A percentile compares a stretch with the other conserved stretches of the same genome.
Conservation (phyloP, 2,797 vertebrate species). For the Microctenopoma stevenorrisi region DNA sequence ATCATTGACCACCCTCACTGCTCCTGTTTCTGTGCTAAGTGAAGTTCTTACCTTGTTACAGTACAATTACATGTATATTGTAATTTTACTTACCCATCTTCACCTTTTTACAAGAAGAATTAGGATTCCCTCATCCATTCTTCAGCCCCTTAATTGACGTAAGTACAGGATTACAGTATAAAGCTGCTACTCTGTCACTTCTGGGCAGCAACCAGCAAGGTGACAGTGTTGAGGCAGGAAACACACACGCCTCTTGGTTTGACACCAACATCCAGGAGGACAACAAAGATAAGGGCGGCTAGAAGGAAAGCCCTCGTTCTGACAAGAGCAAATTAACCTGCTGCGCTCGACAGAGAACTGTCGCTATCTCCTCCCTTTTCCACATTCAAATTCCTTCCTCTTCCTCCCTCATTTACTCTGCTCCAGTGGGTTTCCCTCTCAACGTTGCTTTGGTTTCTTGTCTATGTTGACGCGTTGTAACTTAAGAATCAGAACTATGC, state of each 20-base stretch:
- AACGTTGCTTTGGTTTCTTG: background rate
- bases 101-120: conserved; percentile 48
- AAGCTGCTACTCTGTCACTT: conserved; percentile 75
- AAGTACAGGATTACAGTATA: conserved; percentile 82
- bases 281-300: conserved; percentile 78
- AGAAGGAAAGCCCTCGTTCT: conserved; percentile 75
- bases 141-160: conserved; percentile 80
- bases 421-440: conserved; percentile 21
- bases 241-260: conserved; percentile 55
- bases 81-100: conserved; percentile 35
- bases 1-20: no score
- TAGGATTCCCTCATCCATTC: conserved; percentile 49
- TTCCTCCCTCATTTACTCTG: conserved; percentile 28
- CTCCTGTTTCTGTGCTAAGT: background rate
- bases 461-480: conserved; percentile 26
- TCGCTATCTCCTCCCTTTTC: conserved; percentile 54
- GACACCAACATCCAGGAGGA: conserved; percentile 79
- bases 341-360: conserved; percentile 64
- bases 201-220: conserved; percentile 54
- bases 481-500: background rate
- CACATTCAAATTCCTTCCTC: conserved; percentile 44
- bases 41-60: conserved; percentile 13
- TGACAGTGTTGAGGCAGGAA: conserved; percentile 67
- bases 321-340: conserved; percentile 82
- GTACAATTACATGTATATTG: conserved; percentile 19